Conservation (phyloP, 2,113 vertebrate genomes). For the Microtus montanus region DNA sequence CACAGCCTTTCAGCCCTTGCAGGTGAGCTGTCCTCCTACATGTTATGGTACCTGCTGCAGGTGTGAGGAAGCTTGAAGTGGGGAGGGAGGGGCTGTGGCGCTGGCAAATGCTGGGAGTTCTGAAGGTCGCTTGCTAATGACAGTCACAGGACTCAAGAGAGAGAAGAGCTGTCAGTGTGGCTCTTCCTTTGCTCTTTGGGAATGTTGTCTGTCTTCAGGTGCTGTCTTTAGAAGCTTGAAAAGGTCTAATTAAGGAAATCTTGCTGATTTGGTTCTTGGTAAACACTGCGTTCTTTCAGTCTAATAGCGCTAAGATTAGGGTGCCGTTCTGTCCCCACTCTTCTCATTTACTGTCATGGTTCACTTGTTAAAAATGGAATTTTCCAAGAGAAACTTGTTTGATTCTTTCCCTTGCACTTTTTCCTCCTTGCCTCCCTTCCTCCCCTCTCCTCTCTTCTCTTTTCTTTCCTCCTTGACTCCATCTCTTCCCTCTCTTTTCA, state of each 20-base stretch:
- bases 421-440: neutral
- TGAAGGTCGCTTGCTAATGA: conserved; percentile 79
- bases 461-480: too few relatives aligned
- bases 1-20: neutral
- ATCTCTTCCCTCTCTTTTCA: neutral
- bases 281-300: conserved; percentile 81
- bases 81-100: conserved; percentile 42
- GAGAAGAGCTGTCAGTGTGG: conserved; percentile 77
- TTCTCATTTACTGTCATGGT: conserved; percentile 11
- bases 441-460: neutral
- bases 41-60: conserved; percentile 36
- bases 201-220: conserved; percentile 76
- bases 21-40: neutral
- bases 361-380: conserved; percentile 20
- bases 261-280: conserved; percentile 82
- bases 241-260: conserved; percentile 84
- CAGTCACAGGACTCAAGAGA: conserved; percentile 78
- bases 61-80: neutral
- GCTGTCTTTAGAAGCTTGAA: conserved; percentile 68
- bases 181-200: conserved; percentile 71
- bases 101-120: conserved; percentile 72
- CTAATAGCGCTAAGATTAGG: conserved; percentile 73
- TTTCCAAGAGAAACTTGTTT: neutral
- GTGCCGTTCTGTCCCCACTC: conserved; percentile 2
- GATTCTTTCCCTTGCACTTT: neutral